Evolutionary conservation across 2,113 vertebrate species (phyloP).

Genomic region (Condylura cristata): DNA sequence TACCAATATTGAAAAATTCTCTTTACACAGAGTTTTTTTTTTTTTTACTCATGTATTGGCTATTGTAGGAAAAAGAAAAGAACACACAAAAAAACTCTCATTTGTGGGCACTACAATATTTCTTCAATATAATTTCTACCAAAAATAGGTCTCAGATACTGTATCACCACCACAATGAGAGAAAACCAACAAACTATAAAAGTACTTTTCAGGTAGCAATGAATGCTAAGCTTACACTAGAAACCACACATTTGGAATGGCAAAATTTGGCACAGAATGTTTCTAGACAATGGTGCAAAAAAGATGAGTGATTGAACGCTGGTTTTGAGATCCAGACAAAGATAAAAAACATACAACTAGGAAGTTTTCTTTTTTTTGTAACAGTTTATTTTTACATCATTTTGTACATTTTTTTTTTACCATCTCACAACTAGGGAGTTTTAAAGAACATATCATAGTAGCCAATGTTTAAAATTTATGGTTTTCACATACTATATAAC

Average conservation of each 20-base stretch:
- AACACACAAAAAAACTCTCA: not conserved
- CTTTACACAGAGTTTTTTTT: not conserved
- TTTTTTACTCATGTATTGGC: not conserved
- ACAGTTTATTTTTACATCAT: too few species aligned
- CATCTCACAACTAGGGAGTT: not conserved
- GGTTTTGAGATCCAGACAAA: not conserved
- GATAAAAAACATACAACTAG: not conserved
- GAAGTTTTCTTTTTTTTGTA: too few species aligned
- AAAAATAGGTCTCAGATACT: not conserved
- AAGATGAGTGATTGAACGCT: not conserved
- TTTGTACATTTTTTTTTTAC: too few species aligned
- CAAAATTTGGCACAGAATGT: not conserved
- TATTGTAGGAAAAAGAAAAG: not conserved
- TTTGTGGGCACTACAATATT: not conserved
- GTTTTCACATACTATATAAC: too few species aligned
- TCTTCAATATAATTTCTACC: not conserved
- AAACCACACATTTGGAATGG: not conserved
- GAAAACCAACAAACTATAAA: not conserved
- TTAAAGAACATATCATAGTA: not conserved
- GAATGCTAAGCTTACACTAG: not conserved
- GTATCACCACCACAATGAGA: not conserved
- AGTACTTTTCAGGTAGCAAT: not conserved
- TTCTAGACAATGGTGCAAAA: not conserved
- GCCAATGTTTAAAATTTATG: not conserved
- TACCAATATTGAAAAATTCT: conserved; percentile 37